phyloP scores from a whole-genome alignment of 1,140 invertebrate species.

The Lerema accius region DNA sequence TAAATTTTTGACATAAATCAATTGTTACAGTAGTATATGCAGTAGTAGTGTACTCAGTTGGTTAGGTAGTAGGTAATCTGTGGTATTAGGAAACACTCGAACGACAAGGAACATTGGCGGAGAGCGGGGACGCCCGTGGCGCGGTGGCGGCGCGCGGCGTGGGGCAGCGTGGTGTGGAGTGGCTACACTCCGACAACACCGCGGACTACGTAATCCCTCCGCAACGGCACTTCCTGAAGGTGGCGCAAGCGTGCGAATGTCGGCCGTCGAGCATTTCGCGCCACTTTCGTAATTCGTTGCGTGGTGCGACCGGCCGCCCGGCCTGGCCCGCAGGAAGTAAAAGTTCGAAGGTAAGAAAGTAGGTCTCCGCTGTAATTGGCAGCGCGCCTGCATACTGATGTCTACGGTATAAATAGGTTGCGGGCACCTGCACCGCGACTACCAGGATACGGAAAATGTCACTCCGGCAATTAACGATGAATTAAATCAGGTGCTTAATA shows the following conservation, averaged over 20 bases:
- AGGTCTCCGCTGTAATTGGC: slow-evolving; percentile 80
- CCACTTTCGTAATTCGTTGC: slow-evolving; percentile 80
- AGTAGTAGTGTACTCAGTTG: no score
- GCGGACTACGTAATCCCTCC: slow-evolving; percentile 71
- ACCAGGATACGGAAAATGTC: slow-evolving; percentile 49
- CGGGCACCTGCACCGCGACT: slow-evolving; percentile 56
- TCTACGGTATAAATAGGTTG: slow-evolving; percentile 68
- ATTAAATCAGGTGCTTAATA: slow-evolving; percentile 20
- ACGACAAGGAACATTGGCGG: neutral
- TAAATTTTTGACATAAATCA: no score
- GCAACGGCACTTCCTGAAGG: slow-evolving; percentile 79
- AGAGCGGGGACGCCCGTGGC: slow-evolving; percentile 31
- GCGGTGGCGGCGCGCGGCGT: no score
- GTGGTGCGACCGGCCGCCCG: slow-evolving; percentile 75
- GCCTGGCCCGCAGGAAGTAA: slow-evolving; percentile 81
- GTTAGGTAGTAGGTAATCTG: no score
- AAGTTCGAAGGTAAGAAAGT: slow-evolving; percentile 83
- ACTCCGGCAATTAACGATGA: slow-evolving; percentile 37
- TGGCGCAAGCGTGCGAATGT: slow-evolving; percentile 81
- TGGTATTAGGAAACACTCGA: no score
- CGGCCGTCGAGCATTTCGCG: slow-evolving; percentile 80
- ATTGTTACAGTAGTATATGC: no score
- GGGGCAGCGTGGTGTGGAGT: slow-evolving; percentile 1
- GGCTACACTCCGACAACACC: slow-evolving; percentile 40
- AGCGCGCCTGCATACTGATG: slow-evolving; percentile 78